phyloP scores from a whole-genome alignment of 1,140 invertebrate species.

The Leptonema lineaticorne region DNA sequence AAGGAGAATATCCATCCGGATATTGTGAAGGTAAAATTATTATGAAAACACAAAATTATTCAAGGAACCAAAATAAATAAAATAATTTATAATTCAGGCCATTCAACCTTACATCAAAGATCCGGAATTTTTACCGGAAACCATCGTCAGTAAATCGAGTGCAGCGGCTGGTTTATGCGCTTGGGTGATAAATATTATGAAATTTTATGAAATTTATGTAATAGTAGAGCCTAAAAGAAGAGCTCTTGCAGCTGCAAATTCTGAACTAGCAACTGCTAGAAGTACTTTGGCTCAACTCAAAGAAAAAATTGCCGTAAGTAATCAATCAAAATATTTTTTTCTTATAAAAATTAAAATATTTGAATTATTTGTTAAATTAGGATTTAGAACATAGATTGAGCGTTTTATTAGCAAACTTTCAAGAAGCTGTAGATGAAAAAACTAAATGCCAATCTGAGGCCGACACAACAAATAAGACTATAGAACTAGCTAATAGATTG shows the following conservation, averaged over 20 bases:
- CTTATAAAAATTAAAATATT: too few relatives aligned
- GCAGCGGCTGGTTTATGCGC: conserved; percentile 90
- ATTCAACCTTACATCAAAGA: conserved; percentile 55
- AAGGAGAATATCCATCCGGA: conserved; percentile 93
- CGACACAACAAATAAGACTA: conserved; percentile 78
- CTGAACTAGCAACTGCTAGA: conserved; percentile 77
- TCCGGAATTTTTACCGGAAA: conserved; percentile 83
- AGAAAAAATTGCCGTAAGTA: conserved; percentile 52
- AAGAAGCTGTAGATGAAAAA: conserved; percentile 82
- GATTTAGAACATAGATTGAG: conserved; percentile 79
- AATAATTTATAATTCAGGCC: conserved; percentile 33
- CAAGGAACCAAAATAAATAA: neutral
- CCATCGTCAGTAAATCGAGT: conserved; percentile 81
- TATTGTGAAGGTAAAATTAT: conserved; percentile 67
- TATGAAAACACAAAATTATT: too few relatives aligned
- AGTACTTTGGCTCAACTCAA: conserved; percentile 70
- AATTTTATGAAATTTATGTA: conserved; percentile 89
- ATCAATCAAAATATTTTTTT: too few relatives aligned
- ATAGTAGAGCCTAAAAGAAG: conserved; percentile 89
- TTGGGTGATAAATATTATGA: conserved; percentile 92
- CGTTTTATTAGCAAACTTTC: conserved; percentile 76
- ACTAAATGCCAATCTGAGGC: conserved; percentile 85
- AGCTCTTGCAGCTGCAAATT: conserved; percentile 80
- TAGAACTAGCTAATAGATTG: conserved; percentile 88
- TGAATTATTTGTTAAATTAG: too few relatives aligned